Conservation (phyloP, 1,140 invertebrate species). For the Sarcophaga bullata region DNA sequence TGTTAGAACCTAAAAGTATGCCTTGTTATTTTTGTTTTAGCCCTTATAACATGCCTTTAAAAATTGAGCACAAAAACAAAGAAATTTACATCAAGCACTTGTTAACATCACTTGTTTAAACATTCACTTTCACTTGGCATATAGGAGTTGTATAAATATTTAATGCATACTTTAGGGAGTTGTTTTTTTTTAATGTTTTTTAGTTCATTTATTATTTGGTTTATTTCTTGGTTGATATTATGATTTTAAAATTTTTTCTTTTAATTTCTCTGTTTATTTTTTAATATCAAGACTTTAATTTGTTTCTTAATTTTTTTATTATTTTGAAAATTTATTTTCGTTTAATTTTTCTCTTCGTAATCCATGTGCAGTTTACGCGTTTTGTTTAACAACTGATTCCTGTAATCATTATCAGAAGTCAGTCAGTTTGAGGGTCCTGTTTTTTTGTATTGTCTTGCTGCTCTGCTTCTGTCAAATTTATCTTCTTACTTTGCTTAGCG, state of each 20-base stretch:
- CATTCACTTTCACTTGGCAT: not conserved
- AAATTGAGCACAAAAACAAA: not conserved
- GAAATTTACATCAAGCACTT: constrained; percentile 7
- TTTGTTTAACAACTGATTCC: constrained; percentile 39
- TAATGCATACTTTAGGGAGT: constrained; percentile 29
- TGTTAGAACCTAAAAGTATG: not conserved
- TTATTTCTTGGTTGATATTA: not conserved
- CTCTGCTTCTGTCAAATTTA: not conserved
- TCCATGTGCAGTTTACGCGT: constrained; percentile 27
- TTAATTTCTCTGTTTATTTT: constrained; percentile 1
- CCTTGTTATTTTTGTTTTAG: not conserved
- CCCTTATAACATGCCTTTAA: not conserved
- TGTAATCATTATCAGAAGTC: not conserved
- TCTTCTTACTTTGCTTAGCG: not conserved
- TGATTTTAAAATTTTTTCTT: not conserved
- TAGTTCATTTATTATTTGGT: not conserved
- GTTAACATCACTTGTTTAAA: constrained; percentile 27
- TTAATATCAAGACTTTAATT: not conserved
- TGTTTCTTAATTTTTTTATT: not conserved
- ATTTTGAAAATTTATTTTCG: not conserved
- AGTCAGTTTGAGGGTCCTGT: constrained; percentile 4
- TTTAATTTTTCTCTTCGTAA: constrained; percentile 2
- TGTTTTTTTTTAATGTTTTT: too few species aligned
- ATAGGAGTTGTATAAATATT: not conserved
- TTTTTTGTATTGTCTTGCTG: not conserved